Evolutionary conservation across 2,113 vertebrate genomes (phyloP).

Genomic region (Ophthalmolycus amberensis): DNA sequence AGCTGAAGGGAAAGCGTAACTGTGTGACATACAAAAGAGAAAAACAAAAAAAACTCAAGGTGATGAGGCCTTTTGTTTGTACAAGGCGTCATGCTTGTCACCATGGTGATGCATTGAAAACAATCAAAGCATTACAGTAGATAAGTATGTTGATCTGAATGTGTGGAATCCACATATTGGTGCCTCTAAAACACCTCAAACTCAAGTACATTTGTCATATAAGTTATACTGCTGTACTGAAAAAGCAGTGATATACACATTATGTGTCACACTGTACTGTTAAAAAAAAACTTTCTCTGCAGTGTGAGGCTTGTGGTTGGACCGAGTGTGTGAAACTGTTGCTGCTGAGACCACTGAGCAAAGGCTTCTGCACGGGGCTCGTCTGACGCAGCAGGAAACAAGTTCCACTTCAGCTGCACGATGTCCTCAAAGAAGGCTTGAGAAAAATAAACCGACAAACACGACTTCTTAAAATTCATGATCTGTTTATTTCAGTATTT

Average conservation of each 20-base stretch:
- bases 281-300: neutral
- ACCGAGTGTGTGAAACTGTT: slow-evolving; percentile 6
- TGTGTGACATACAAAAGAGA: neutral
- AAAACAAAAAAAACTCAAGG: neutral
- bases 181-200: neutral
- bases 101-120: slow-evolving; percentile 8
- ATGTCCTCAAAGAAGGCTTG: neutral
- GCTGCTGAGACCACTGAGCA: slow-evolving; percentile 50
- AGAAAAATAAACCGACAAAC: slow-evolving; percentile 13
- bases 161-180: neutral
- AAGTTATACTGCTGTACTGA: neutral
- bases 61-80: slow-evolving; percentile 5
- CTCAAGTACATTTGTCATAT: neutral
- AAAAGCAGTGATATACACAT: neutral
- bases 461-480: neutral
- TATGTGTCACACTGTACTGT: neutral
- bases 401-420: neutral
- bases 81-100: neutral
- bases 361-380: rapidly evolving
- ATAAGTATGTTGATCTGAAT: neutral
- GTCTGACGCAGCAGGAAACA: slow-evolving; percentile 25
- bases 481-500: slow-evolving; percentile 40
- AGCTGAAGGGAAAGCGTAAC: slow-evolving; percentile 60
- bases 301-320: slow-evolving; percentile 14
- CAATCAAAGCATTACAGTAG: neutral